Evolutionary conservation across 2,113 vertebrate species (phyloP).

Genomic region (Meleagris gallopavo): DNA sequence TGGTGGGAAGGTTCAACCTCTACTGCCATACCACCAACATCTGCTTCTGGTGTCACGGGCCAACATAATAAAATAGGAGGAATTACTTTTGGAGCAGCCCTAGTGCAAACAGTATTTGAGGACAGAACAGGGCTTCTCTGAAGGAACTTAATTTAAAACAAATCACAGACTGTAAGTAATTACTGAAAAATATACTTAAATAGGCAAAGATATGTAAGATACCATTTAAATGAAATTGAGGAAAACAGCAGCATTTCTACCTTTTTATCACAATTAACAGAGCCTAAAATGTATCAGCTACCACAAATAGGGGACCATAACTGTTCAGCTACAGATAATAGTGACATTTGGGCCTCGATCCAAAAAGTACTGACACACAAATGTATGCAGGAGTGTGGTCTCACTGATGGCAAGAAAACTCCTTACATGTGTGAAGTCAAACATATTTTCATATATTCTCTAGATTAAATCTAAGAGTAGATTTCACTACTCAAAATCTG

Average conservation of each 20-base stretch:
- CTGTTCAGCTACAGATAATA: neutral
- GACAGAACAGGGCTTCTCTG: conserved; percentile 10
- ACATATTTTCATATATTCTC: neutral
- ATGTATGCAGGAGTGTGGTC: neutral
- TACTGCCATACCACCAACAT: too few species aligned
- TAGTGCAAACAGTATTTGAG: neutral
- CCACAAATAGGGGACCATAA: neutral
- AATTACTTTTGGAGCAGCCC: too few species aligned
- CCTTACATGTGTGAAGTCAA: neutral
- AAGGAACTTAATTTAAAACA: conserved; percentile 51
- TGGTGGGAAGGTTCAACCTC: too few species aligned
- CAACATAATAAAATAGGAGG: too few species aligned
- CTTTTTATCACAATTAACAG: neutral
- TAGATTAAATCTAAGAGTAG: neutral
- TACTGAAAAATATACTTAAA: conserved; percentile 30
- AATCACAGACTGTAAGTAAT: neutral
- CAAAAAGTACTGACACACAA: neutral
- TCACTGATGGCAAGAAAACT: neutral
- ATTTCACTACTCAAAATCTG: conserved; percentile 28
- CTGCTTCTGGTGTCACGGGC: too few species aligned
- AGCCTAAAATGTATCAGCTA: neutral
- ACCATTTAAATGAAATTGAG: neutral
- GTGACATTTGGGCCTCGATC: neutral
- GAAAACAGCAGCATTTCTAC: neutral
- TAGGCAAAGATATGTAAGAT: neutral